Evolutionary conservation across 2,888 invertebrate species (phyloP).

Genomic region (Cheilosia vernalis): DNA sequence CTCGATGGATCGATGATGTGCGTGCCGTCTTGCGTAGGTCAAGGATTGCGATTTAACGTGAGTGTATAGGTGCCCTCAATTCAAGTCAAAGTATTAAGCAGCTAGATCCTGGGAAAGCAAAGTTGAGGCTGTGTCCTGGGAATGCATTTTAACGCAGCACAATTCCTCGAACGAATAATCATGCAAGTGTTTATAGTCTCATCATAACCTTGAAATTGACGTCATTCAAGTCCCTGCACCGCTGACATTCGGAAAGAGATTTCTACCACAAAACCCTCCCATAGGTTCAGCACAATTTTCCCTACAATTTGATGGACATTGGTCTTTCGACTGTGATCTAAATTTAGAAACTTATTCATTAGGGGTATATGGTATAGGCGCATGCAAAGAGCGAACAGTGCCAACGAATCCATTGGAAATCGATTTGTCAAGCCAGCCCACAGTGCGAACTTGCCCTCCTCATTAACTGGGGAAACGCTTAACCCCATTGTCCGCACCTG

Average conservation of each 20-base stretch:
- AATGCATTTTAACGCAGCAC: background rate
- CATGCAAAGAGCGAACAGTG: constrained; percentile 25
- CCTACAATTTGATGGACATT: background rate
- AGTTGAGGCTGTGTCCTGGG: background rate
- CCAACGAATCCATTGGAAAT: constrained; percentile 28
- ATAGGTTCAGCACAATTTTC: background rate
- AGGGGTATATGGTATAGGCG: constrained; percentile 3
- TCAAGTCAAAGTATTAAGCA: constrained; percentile 14
- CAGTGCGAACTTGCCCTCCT: constrained; percentile 5
- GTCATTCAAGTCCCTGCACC: no score
- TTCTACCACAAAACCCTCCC: background rate
- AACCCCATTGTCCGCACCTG: constrained; percentile 38
- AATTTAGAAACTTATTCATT: constrained; percentile 32
- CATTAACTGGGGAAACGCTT: constrained; percentile 17
- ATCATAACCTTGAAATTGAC: no score
- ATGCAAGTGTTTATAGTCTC: no score
- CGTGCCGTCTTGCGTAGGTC: constrained; percentile 45
- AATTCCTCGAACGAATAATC: background rate
- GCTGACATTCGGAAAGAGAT: no score
- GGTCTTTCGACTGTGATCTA: background rate
- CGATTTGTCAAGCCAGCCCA: constrained; percentile 50
- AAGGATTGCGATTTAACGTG: constrained; percentile 53
- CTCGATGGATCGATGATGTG: background rate
- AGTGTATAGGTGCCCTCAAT: constrained; percentile 18
- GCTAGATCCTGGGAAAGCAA: constrained; percentile 44